Evolutionary conservation across 2,888 invertebrate species (phyloP).

Genomic region (Nyleta sp.): DNA sequence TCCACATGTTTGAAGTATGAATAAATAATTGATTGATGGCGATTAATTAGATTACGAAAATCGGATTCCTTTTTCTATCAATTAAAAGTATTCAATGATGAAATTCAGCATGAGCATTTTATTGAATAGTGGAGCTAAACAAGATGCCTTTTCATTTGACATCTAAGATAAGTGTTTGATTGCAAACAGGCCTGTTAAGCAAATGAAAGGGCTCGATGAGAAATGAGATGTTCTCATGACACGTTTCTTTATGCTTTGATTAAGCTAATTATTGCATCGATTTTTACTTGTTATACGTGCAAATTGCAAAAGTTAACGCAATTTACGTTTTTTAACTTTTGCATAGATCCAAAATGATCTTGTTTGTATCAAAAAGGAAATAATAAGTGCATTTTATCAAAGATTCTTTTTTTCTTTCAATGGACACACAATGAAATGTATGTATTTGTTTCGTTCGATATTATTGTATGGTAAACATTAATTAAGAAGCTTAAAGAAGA

Average conservation of each 20-base stretch:
- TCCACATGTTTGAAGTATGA: background rate
- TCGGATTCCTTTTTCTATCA: background rate
- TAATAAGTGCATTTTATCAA: no score
- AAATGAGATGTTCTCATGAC: constrained; percentile 28
- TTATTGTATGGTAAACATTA: no score
- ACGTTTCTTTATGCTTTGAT: background rate
- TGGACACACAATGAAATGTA: no score
- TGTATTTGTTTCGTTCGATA: no score
- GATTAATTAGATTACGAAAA: constrained; percentile 11
- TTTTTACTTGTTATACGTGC: background rate
- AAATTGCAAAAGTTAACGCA: background rate
- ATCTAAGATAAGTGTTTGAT: constrained; percentile 42
- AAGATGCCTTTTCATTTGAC: constrained; percentile 41
- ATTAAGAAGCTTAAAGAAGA: no score
- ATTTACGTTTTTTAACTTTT: no score
- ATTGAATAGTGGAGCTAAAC: background rate
- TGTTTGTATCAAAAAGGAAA: no score
- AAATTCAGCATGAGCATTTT: constrained; percentile 22
- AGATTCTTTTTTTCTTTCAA: no score
- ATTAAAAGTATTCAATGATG: background rate
- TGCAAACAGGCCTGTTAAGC: constrained; percentile 31
- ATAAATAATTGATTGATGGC: constrained; percentile 5
- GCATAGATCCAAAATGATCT: no score
- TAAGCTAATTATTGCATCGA: background rate
- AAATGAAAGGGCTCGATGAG: constrained; percentile 5